phyloP scores from a whole-genome alignment of 1,140 invertebrate species.

The Lanistes nyassanus region DNA sequence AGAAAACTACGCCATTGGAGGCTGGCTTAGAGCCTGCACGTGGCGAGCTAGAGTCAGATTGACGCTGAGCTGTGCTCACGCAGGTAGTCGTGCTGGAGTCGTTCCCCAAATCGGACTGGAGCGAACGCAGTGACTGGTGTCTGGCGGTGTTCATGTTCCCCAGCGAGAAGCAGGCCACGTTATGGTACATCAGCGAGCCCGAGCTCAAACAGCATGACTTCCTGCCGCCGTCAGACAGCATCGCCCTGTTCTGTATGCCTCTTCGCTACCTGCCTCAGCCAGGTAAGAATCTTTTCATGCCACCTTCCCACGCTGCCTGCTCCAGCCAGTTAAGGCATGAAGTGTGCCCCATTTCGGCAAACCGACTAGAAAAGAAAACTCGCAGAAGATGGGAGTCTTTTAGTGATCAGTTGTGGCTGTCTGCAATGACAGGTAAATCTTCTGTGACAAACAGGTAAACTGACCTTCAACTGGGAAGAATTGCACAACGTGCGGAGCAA shows the following conservation, averaged over 20 bases:
- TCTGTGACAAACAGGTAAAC: conserved; percentile 16
- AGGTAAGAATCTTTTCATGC: conserved; percentile 16
- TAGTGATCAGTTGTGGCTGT: too few species aligned
- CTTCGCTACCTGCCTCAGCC: conserved; percentile 34
- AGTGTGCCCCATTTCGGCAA: too few species aligned
- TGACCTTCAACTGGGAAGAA: conserved; percentile 43
- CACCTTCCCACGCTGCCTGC: not conserved
- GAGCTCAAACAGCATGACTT: conserved; percentile 40
- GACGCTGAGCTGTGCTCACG: not conserved
- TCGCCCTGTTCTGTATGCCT: conserved; percentile 32
- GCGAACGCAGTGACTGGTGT: conserved; percentile 34
- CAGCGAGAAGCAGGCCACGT: conserved; percentile 31
- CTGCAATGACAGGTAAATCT: too few species aligned
- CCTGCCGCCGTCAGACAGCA: conserved; percentile 30
- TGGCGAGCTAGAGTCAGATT: too few species aligned
- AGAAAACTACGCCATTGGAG: too few species aligned
- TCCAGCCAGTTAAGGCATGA: not conserved
- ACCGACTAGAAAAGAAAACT: too few species aligned
- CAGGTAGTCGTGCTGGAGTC: conserved; percentile 32
- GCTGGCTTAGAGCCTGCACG: too few species aligned
- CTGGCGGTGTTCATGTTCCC: conserved; percentile 36
- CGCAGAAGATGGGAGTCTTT: too few species aligned
- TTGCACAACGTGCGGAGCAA: conserved; percentile 33
- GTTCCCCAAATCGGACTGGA: conserved; percentile 26
- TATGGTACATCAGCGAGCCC: conserved; percentile 39